Percentiles rank a stretch among this genome's conserved stretches.
Conservation (phyloP, 2,797 vertebrate species). For the Sebastolobus alascanus region DNA sequence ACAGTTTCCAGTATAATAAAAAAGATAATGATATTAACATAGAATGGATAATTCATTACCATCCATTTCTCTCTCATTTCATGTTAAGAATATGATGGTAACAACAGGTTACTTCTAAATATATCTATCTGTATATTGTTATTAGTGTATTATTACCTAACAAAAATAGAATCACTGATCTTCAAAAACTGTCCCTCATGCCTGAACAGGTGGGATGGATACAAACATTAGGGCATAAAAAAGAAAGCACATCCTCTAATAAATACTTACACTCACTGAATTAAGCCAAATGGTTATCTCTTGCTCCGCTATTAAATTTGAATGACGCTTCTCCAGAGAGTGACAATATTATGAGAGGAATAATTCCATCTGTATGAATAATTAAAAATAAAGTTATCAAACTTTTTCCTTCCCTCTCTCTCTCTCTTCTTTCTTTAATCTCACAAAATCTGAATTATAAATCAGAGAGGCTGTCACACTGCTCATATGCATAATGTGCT, state of each 20-base stretch:
- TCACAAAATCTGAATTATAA: slow-evolving; percentile 68
- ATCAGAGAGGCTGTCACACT: slow-evolving; percentile 59
- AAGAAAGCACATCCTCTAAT: slow-evolving; percentile 24
- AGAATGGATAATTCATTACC: neutral
- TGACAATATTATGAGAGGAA: slow-evolving; percentile 78
- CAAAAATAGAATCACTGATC: neutral
- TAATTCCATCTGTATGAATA: slow-evolving; percentile 79
- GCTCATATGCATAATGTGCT: slow-evolving; percentile 42
- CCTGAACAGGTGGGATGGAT: slow-evolving; percentile 10
- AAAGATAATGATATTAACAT: neutral
- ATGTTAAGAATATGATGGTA: neutral
- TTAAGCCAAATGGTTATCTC: slow-evolving; percentile 70
- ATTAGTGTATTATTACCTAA: neutral
- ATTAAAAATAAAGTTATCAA: slow-evolving; percentile 79
- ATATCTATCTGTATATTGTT: neutral
- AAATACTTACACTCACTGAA: slow-evolving; percentile 49
- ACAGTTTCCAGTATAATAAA: neutral
- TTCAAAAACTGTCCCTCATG: neutral
- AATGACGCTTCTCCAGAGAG: slow-evolving; percentile 74
- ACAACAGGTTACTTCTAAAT: neutral
- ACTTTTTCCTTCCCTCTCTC: slow-evolving; percentile 45
- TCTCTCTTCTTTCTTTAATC: slow-evolving; percentile 47
- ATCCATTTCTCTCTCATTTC: neutral
- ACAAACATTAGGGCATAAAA: slow-evolving; percentile 2
- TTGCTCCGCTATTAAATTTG: slow-evolving; percentile 71